Conservation (phyloP, 2,113 vertebrate species). For the Mastomys natalensis region DNA sequence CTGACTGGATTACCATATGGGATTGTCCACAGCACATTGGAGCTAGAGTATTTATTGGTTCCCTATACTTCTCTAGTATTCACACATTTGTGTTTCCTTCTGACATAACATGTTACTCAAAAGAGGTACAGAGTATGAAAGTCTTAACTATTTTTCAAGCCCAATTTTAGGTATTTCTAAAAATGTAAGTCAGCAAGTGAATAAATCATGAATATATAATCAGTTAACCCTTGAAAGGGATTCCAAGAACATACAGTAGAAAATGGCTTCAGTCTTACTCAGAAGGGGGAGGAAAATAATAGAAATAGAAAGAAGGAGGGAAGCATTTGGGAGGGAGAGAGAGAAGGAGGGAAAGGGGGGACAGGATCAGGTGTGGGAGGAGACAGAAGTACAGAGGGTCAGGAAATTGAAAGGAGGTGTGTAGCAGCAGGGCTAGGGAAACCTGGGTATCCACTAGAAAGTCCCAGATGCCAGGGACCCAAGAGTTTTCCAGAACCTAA, state of each 20-base stretch:
- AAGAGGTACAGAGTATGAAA: not conserved
- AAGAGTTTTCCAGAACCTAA: too few relatives aligned
- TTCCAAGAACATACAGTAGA: not conserved
- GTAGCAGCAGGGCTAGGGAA: too few relatives aligned
- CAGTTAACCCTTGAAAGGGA: not conserved
- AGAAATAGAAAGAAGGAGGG: too few relatives aligned
- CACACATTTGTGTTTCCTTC: not conserved
- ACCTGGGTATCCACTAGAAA: too few relatives aligned
- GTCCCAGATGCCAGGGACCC: too few relatives aligned
- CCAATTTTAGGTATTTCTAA: not conserved
- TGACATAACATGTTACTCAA: not conserved
- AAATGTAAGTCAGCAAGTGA: not conserved
- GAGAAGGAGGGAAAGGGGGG: too few relatives aligned
- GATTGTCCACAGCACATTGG: not conserved
- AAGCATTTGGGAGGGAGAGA: too few relatives aligned
- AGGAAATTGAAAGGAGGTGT: too few relatives aligned
- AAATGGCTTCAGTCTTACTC: not conserved
- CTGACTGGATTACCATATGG: not conserved
- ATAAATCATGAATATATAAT: not conserved
- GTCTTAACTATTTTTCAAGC: not conserved
- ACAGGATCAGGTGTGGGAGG: too few relatives aligned
- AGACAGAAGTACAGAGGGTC: too few relatives aligned
- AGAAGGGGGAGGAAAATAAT: too few relatives aligned
- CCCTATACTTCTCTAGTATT: not conserved
- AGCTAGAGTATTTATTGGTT: not conserved